Conservation (phyloP, 2,797 vertebrate species). For the Ptychadena robeensis region DNA sequence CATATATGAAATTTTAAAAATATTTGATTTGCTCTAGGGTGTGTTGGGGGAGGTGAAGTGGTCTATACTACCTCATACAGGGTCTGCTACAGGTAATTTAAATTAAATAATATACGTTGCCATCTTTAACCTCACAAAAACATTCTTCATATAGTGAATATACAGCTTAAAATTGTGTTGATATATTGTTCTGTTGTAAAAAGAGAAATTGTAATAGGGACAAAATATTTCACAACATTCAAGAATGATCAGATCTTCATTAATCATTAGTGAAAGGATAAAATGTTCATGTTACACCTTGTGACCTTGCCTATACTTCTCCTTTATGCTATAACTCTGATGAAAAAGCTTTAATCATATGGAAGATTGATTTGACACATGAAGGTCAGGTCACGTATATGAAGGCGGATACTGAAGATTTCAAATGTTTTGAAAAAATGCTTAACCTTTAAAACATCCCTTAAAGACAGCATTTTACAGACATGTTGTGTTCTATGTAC, state of each 20-base stretch:
- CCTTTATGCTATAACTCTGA: neutral
- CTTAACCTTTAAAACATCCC: conserved; percentile 18
- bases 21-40: neutral
- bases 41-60: too few relatives aligned
- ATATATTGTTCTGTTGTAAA: neutral
- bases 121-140: too few relatives aligned
- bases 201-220: neutral
- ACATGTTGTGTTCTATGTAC: neutral
- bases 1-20: too few relatives aligned
- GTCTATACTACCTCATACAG: neutral
- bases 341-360: conserved; percentile 21
- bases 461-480: neutral
- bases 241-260: neutral
- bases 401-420: neutral
- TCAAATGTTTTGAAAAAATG: neutral
- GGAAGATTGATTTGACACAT: conserved; percentile 27
- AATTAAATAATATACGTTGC: neutral
- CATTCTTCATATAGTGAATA: too few relatives aligned
- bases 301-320: conserved; percentile 6
- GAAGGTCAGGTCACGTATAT: conserved; percentile 35
- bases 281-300: neutral
- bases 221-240: neutral
- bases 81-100: neutral
- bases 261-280: neutral
- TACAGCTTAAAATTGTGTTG: too few relatives aligned